Evolutionary conservation across 1,140 invertebrate genomes (phyloP).

Genomic region (Megathymus violae): DNA sequence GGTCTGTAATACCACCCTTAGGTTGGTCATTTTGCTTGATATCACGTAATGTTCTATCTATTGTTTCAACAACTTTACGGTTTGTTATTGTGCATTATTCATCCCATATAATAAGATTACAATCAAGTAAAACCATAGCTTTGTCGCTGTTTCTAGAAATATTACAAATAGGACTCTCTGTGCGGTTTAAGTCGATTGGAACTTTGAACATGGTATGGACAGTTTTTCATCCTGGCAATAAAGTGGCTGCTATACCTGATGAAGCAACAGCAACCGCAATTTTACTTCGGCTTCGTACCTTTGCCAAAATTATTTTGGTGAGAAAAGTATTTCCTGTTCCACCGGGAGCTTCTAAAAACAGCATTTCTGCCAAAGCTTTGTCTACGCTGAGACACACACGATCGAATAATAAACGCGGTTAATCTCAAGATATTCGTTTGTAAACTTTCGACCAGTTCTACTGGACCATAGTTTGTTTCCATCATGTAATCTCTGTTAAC

Average conservation of each 20-base stretch:
- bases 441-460: too few species aligned
- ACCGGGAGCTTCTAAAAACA: constrained; percentile 43
- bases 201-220: constrained; percentile 27
- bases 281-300: constrained; percentile 37
- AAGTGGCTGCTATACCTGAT: constrained; percentile 38
- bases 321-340: constrained; percentile 38
- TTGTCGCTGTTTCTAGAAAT: background rate
- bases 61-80: constrained; percentile 44
- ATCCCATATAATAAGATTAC: constrained; percentile 44
- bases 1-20: constrained; percentile 62
- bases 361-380: constrained; percentile 24
- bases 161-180: background rate
- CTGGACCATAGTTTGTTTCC: too few species aligned
- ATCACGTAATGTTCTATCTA: constrained; percentile 44
- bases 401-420: constrained; percentile 35
- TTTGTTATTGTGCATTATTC: constrained; percentile 48
- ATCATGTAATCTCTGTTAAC: too few species aligned
- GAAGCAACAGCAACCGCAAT: constrained; percentile 43
- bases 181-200: constrained; percentile 6
- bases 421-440: too few species aligned
- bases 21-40: constrained; percentile 40
- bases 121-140: constrained; percentile 28
- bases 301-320: constrained; percentile 50
- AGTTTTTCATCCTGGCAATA: constrained; percentile 31
- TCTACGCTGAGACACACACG: constrained; percentile 14